These are phyloP conservation scores for Conus betulinus DNA, from an alignment of 1,140 invertebrate genomes.

Conservation along the genomic window DNA sequence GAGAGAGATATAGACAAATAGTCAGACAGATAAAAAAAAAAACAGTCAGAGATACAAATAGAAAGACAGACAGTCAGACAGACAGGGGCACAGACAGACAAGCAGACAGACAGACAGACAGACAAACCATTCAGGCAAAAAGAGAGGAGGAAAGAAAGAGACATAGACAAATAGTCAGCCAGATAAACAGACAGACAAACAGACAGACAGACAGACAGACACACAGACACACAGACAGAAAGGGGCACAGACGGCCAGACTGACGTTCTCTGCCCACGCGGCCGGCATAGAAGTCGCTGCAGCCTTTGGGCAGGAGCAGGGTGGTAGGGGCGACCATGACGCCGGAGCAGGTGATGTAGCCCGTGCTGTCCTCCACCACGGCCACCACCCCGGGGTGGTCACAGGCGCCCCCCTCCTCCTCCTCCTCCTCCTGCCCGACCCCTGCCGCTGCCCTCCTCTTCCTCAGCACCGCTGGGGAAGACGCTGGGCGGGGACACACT, in stretches of 20 bases:
- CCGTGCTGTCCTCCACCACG: neutral
- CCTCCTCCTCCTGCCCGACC: neutral
- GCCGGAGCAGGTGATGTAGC: neutral
- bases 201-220: neutral
- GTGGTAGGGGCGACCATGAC: neutral
- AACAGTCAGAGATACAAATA: neutral
- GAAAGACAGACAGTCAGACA: neutral
- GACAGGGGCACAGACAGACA: neutral
- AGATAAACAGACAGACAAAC: neutral
- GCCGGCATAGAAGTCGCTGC: neutral
- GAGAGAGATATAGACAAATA: neutral
- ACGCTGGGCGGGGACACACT: neutral
- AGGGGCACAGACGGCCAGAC: neutral
- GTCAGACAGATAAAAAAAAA: neutral
- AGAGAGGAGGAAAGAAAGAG: neutral
- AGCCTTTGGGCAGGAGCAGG: neutral
- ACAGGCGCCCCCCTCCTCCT: neutral
- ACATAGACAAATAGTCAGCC: neutral
- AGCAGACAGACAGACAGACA: constrained; percentile 1
- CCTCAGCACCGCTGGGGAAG: neutral
- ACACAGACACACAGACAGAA: neutral
- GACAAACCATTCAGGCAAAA: neutral
- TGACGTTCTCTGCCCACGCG: neutral
- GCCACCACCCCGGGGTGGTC: neutral
- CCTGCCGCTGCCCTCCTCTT: no score